Evolutionary conservation across 2,113 vertebrate genomes (phyloP), one percentile per base, ranked within the genome.

Genomic region (Crotalus helleri): DNA sequence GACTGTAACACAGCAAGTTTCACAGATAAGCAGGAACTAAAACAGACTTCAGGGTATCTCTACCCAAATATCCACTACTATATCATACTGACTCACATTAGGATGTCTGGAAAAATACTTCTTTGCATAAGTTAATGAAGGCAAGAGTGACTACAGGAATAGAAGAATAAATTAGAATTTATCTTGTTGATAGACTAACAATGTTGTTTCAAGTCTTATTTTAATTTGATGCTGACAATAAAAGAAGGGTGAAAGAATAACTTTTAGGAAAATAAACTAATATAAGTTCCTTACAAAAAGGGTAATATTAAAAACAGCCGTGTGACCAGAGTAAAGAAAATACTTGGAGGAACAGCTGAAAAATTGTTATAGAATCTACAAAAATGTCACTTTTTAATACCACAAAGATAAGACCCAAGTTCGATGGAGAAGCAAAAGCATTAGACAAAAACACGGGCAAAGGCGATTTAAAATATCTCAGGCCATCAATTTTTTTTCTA

Each of bases 141-240:
- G 33, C 74, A 44, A 81, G 33, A 81, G 15, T 81, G 69, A 81
- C 39, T 81, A 39, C 33, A 19, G 33, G 74, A 8, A 85, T 8
- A 85, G 33, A 58, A 59, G 44, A 21, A 21, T 46, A 0, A 1
- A 19, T 90, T 13, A 0, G 0, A 0, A 8, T 93, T 81, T 1
- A 0, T 24, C 90, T 64, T 58, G 24, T 24, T 81, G 17, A 81
- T 44, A 81, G 33, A 17, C 15, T 2, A 81, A 87, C 5, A 54
- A 54, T n/a, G 46, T 29, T 26, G 23, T 26, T 5, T 87, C 46
- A 87, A 51, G 12, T 15, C 49, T 87, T 26, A 87, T 54, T 87
- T 87, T 87, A 12, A 87, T n/a, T 51, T 53, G 11, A 51, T 87
- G 46, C 29, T n/a, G 46, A 51, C 51, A 87, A 87, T 53, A 39